phyloP scores from a whole-genome alignment of 2,113 vertebrate species.

The Mystacornis crossleyi region DNA sequence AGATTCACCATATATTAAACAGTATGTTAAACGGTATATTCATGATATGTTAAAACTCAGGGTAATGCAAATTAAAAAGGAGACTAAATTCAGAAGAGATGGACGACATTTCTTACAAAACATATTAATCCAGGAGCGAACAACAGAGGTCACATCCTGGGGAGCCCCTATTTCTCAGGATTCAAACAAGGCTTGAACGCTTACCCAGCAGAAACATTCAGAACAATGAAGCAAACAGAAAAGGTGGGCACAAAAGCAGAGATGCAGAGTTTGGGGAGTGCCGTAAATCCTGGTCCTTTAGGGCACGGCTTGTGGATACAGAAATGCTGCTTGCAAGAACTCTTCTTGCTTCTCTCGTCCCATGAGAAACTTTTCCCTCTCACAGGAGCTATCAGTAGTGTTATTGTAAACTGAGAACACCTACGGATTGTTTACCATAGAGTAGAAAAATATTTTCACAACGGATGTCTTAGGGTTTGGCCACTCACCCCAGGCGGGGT shows the following conservation, averaged over 20 bases:
- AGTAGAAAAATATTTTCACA: too few species aligned
- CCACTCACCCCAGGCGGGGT: too few species aligned
- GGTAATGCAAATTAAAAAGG: not conserved
- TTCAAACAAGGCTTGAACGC: not conserved
- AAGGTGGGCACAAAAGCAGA: not conserved
- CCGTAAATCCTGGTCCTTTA: not conserved
- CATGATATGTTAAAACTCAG: not conserved
- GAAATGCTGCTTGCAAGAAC: too few species aligned
- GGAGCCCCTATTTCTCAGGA: not conserved
- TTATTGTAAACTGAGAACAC: too few species aligned
- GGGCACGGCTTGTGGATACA: too few species aligned
- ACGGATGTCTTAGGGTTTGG: too few species aligned
- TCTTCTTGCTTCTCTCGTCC: too few species aligned
- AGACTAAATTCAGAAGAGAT: not conserved
- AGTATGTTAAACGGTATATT: too few species aligned
- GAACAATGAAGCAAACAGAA: not conserved
- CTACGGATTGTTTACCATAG: too few species aligned
- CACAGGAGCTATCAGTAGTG: too few species aligned
- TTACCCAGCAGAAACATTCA: not conserved
- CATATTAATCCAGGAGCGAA: not conserved
- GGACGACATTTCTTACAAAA: not conserved
- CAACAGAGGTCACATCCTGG: not conserved
- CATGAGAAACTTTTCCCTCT: too few species aligned
- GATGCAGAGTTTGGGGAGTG: not conserved
- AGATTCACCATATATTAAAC: too few species aligned